phyloP scores from a whole-genome alignment of 2,113 vertebrate species.

The Geococcyx californianus region DNA sequence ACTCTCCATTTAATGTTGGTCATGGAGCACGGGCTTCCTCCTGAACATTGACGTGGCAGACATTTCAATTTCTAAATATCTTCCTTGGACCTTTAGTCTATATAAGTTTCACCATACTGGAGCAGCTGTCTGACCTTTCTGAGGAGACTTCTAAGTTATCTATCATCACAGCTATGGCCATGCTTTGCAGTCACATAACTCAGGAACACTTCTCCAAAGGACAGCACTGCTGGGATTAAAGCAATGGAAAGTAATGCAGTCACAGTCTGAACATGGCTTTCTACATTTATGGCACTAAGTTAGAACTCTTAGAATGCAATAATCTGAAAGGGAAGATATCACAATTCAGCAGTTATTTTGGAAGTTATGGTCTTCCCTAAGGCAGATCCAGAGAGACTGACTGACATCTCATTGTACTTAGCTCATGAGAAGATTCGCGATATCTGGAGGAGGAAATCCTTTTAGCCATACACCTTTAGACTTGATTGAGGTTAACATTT shows the following conservation, averaged over 20 bases:
- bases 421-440: background rate
- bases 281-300: background rate
- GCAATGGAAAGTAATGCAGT: background rate
- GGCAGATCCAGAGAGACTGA: background rate
- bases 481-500: background rate
- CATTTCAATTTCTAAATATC: background rate
- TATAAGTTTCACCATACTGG: fast-evolving
- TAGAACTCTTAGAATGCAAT: background rate
- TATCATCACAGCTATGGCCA: background rate
- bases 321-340: background rate
- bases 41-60: background rate
- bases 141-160: background rate
- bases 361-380: background rate
- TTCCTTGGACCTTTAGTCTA: background rate
- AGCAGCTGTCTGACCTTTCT: background rate
- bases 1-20: background rate
- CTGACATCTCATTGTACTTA: background rate
- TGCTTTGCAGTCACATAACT: background rate
- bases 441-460: background rate
- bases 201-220: background rate
- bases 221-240: background rate
- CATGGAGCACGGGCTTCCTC: background rate
- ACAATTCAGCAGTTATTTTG: background rate
- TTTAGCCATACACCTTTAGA: background rate
- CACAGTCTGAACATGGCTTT: background rate